These are phyloP conservation scores for Anagrus nilaparvatae DNA, from an alignment of 1,140 invertebrate genomes.

Conservation along the genomic window DNA sequence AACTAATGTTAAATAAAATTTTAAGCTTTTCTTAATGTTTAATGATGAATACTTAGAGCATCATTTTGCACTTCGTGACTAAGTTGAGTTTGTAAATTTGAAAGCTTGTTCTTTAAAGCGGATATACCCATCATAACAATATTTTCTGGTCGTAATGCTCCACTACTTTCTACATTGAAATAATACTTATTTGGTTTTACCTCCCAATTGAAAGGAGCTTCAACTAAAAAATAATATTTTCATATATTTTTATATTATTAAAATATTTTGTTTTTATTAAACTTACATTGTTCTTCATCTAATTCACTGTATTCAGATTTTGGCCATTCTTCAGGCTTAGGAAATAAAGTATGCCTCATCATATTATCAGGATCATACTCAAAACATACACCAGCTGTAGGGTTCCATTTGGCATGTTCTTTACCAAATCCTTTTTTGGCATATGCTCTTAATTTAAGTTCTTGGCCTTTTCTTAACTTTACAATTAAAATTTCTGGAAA, in stretches of 20 bases:
- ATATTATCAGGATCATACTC: slow-evolving; percentile 99
- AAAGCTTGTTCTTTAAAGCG: slow-evolving; percentile 90
- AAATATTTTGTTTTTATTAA: slow-evolving; percentile 7
- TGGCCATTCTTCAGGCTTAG: slow-evolving; percentile 98
- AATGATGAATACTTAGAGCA: slow-evolving; percentile 59
- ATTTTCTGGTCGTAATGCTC: slow-evolving; percentile 90
- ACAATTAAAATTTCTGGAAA: slow-evolving; percentile 85
- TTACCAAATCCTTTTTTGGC: slow-evolving; percentile 96
- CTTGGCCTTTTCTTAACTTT: slow-evolving; percentile 95
- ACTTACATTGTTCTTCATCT: slow-evolving; percentile 81
- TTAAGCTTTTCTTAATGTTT: no score
- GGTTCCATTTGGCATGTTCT: slow-evolving; percentile 99
- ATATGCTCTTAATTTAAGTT: slow-evolving; percentile 90
- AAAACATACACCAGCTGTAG: slow-evolving; percentile 94
- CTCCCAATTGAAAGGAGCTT: slow-evolving; percentile 88
- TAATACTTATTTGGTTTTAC: slow-evolving; percentile 96
- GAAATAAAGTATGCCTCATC: slow-evolving; percentile 90
- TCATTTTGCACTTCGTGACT: slow-evolving; percentile 80
- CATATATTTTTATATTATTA: background rate
- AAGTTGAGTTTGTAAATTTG: slow-evolving; percentile 87
- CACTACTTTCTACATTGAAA: slow-evolving; percentile 92
- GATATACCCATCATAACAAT: slow-evolving; percentile 92
- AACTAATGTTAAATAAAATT: background rate
- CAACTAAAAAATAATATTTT: slow-evolving; percentile 47
- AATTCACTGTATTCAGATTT: slow-evolving; percentile 95